Base-by-base conservation (phyloP, 92 coral and sea anemone species). In the Montipora capitata region DNA sequence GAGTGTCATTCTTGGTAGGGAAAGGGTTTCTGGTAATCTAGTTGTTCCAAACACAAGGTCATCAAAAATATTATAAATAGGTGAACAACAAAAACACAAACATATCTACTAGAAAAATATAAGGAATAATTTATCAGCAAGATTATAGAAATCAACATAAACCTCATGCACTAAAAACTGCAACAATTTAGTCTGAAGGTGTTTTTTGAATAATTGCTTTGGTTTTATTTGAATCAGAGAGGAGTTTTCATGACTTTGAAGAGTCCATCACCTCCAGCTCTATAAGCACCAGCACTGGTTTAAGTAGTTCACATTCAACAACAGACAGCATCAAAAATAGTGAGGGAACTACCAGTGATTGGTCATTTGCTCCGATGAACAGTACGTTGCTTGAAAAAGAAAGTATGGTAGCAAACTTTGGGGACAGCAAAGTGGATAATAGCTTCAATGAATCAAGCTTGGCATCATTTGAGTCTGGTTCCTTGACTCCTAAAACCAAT, bases 331-430 rank as follows among this genome's bases (percentile, higher is more conserved):
- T 10, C 4, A 72, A 44, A 27, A 68, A 42, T 35, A 80, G 49
- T 51, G 49, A 44, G 27, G 7, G 5, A 13, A 44, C 2, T 11
- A 73, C 61, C 68, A 17, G 76, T 41, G 89, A 78, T 59, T 62
- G 18, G 44, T 73, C 52, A 20, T 82, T 61, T 6, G 68, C 71
- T 16, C 35, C 72, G 4, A 6, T 57, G 69, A 82, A 57, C 59
- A 82, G 72, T 43, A 56, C 71, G 1, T 57, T 59, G 35, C 78
- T 61, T 57, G 77, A 90, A 9, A 76, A 78, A 74, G 86, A 82
- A n/a, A 88, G 92, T 17, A 40, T 88, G 40, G 43, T 51, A 2
- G 86, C 87, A 27, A 82, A 88, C 84, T 82, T 81, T 45, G 88
- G 84, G 2, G 84, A 73, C 65, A 90, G 75, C 74, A 78, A 58